Evolutionary conservation across 2,797 vertebrate genomes (phyloP), one percentile per base, ranked within the genome.

Genomic region (Myotis vivesi): DNA sequence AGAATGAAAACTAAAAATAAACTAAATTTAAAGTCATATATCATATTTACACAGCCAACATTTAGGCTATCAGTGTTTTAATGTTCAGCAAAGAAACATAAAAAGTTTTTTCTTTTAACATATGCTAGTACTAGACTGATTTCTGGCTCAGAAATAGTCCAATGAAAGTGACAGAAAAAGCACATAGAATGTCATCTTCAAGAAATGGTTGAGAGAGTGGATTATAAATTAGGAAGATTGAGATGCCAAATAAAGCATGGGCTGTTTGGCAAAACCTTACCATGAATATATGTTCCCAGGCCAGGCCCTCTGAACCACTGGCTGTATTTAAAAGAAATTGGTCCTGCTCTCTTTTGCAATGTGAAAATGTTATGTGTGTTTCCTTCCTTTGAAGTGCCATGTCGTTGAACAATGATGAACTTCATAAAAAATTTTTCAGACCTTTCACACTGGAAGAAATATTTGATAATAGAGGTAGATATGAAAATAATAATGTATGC

Each of bases 241-340:
- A 72, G 38, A 62, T 92, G 57, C 36, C 72, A 90, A 87, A 69
- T 57, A 46, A 93, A 95, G 82, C 46, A 62, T 20, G 19, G n/a
- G 4, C 55, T 68, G 2, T 66, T 82, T 75, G 28, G 66, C 22
- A 85, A 85, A 95, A 81, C 22, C 73, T 89, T 81, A 49, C 8
- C 80, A 44, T 82, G 64, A 80, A 49, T 22, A 15, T 87, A 76
- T 30, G 16, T 68, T 89, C 17, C 25, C 62, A 82, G 12, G 41
- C 23, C 30, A 73, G 75, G 49, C 7, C 30, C 49, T 83, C 33
- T 72, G 46, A 83, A 84, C 30, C 19, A 44, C 81, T 72, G 20
- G 25, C 16, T 87, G 5, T 79, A 77, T 87, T 64, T 72, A 68
- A 77, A 86, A 88, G 2, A 46, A 83, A 6, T 77, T 83, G 49